Evolutionary conservation across 2,113 vertebrate genomes (phyloP), one percentile per base, ranked within the genome.

Genomic region (Pheucticus melanocephalus): DNA sequence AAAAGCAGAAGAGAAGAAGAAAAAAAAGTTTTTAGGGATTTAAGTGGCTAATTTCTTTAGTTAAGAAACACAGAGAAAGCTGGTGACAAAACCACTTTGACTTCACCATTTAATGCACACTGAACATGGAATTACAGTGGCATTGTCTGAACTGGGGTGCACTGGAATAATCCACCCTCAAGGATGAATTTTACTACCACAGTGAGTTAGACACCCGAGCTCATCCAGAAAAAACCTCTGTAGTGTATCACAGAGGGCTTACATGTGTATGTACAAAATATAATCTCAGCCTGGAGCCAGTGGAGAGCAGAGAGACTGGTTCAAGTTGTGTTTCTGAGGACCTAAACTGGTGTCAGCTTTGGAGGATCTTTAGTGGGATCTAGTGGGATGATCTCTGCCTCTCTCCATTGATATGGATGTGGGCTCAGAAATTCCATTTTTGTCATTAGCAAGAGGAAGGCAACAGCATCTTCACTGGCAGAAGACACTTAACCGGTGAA

Each of bases 21-120:
- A 15, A 5, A 27, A 18, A 37, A 2, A 1, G 0, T 0, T n/a
- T 19, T 45, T 31, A 42, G 11, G 51, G 2, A 12, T 19, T 37
- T 11, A 77, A 80, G 6, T 42, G 12, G 35, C 12, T 77, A 15
- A 70, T 76, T 73, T 86, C 15, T 63, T 79, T 35, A 70, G 15
- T 15, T 70, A 39, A 56, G 20, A 61, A 3, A 5, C 45, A 12
- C 4, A 73, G 27, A 57, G 31, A 72, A 86, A 93, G 30, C 4
- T 44, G 23, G 15, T 18, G 6, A 61, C 12, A 68, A 80, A 92
- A 35, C 2, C 12, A 22, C 33, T 68, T 21, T 3, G 28, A 12
- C 3, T 73, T 33, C 14, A 24, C 11, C 23, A 17, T 17, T 64
- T 72, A 71, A 42, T 13, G 45, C 9, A 63, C 16, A 33, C 14